Evolutionary conservation across 2,888 invertebrate species (phyloP).

Genomic region (Mythimna impura): DNA sequence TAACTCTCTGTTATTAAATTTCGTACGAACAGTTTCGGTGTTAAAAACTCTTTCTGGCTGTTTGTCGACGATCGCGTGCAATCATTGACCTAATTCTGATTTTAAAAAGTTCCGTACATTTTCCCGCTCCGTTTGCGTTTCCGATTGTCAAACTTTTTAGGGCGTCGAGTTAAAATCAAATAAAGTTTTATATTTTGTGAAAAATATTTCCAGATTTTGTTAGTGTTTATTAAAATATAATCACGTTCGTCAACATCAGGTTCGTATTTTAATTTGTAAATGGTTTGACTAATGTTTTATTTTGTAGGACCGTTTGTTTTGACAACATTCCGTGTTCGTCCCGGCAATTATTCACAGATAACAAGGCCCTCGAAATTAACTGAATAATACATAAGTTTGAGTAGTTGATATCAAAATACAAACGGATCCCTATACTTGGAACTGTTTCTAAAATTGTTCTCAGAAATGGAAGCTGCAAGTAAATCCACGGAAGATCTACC

Average conservation of each 20-base stretch:
- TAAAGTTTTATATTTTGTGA: constrained; percentile 63
- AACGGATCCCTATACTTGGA: constrained; percentile 17
- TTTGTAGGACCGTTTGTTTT: constrained; percentile 36
- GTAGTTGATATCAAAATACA: constrained; percentile 30
- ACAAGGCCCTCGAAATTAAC: constrained; percentile 35
- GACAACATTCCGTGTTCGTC: constrained; percentile 29
- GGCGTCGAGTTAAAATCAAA: constrained; percentile 59
- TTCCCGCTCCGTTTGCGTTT: constrained; percentile 68
- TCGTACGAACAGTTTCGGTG: constrained; percentile 43
- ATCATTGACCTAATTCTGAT: constrained; percentile 74
- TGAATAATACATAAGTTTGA: constrained; percentile 58
- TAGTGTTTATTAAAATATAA: constrained; percentile 45
- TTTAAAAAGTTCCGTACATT: constrained; percentile 71
- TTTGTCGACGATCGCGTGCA: constrained; percentile 72
- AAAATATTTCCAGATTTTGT: constrained; percentile 49
- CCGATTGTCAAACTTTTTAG: constrained; percentile 69
- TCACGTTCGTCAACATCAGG: constrained; percentile 12
- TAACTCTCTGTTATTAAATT: constrained; percentile 23
- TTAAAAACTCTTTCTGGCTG: constrained; percentile 67
- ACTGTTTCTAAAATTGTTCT: constrained; percentile 37
- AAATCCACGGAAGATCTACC: constrained; percentile 65
- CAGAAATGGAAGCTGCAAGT: constrained; percentile 65
- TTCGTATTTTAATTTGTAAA: constrained; percentile 24
- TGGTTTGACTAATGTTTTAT: constrained; percentile 3
- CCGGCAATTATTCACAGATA: constrained; percentile 40